These are phyloP conservation scores for Xylota sylvarum DNA, from an alignment of 2,888 invertebrate genomes.

Conservation along the genomic window DNA sequence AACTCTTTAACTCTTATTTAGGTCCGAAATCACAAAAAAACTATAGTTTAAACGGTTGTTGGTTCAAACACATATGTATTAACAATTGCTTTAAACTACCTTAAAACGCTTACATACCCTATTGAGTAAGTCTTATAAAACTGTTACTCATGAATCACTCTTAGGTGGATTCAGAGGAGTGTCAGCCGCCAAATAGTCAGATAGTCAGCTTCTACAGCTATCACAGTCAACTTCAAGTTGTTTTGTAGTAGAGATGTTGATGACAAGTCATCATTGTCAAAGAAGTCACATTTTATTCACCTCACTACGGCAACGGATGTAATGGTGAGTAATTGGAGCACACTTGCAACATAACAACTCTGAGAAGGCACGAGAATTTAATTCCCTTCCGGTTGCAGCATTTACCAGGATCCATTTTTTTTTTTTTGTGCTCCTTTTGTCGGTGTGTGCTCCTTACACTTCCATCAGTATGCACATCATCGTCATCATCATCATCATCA, in stretches of 20 bases:
- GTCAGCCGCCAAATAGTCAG: conserved; percentile 23
- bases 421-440: conserved; percentile 5
- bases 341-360: conserved; percentile 29
- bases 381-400: conserved; percentile 46
- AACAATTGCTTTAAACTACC: neutral
- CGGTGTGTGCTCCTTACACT: conserved; percentile 23
- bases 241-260: conserved; percentile 4
- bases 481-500: conserved; percentile 11
- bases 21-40: too few relatives aligned
- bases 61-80: too few relatives aligned
- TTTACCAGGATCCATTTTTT: conserved; percentile 19
- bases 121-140: neutral
- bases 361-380: conserved; percentile 11
- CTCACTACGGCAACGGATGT: conserved; percentile 28
- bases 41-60: too few relatives aligned
- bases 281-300: conserved; percentile 59
- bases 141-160: conserved; percentile 15
- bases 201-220: conserved; percentile 13
- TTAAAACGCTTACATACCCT: neutral
- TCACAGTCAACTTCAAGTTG: conserved; percentile 42
- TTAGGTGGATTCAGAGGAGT: neutral
- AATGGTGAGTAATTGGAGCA: conserved; percentile 67
- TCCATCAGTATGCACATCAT: conserved; percentile 32
- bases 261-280: conserved; percentile 47
- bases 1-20: too few relatives aligned